Conservation (phyloP, 1,140 invertebrate species). For the Cephus cinctus region DNA sequence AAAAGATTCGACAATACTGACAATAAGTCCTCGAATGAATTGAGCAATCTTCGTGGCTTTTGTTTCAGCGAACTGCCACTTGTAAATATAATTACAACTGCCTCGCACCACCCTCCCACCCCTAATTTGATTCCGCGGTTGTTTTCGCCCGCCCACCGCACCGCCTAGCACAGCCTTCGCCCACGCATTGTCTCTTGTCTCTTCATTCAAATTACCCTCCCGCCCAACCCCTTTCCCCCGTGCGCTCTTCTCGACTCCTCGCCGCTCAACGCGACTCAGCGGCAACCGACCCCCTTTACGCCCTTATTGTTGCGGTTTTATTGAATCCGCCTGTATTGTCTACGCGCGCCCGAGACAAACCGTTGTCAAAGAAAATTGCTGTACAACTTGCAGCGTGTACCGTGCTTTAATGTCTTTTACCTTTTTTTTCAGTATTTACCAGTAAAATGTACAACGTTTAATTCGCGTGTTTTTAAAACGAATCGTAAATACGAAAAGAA, state of each 20-base stretch:
- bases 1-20: slow-evolving; percentile 4
- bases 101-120: slow-evolving; percentile 15
- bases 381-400: slow-evolving; percentile 29
- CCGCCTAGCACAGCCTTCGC: slow-evolving; percentile 30
- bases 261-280: slow-evolving; percentile 1
- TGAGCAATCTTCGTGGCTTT: slow-evolving; percentile 52
- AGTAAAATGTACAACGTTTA: too few species aligned
- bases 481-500: too few species aligned
- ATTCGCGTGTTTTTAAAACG: too few species aligned
- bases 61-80: slow-evolving; percentile 53
- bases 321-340: slow-evolving; percentile 52
- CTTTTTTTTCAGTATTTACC: too few species aligned
- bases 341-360: slow-evolving; percentile 35
- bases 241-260: slow-evolving; percentile 5
- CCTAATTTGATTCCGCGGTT: slow-evolving; percentile 57
- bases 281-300: slow-evolving; percentile 32
- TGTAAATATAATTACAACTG: slow-evolving; percentile 56
- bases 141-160: slow-evolving; percentile 43
- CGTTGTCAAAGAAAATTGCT: slow-evolving; percentile 49
- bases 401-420: too few species aligned
- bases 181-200: slow-evolving; percentile 54
- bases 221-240: slow-evolving; percentile 7
- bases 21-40: slow-evolving; percentile 35
- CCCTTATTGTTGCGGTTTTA: slow-evolving; percentile 56
- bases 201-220: slow-evolving; percentile 56